Conservation (phyloP, 2,888 invertebrate genomes). For the Harpagoxenus sublaevis region DNA sequence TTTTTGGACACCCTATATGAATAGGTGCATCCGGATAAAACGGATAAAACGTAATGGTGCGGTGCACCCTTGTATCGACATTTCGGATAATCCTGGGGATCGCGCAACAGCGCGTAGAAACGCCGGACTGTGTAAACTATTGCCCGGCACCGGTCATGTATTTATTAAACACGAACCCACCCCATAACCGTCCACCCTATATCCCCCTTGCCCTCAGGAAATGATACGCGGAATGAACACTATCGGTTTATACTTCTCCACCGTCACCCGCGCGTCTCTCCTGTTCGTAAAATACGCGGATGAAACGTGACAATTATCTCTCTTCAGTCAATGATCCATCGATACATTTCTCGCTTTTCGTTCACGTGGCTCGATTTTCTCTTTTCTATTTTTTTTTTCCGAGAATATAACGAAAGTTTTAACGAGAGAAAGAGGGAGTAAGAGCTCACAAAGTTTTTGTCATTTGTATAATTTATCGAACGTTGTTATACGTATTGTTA, state of each 20-base stretch:
- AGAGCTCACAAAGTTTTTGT: neutral
- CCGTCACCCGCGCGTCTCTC: neutral
- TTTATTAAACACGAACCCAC: slow-evolving; percentile 78
- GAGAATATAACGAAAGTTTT: slow-evolving; percentile 14
- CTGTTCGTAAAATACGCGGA: slow-evolving; percentile 30
- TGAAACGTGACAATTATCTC: slow-evolving; percentile 50
- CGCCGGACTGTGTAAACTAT: slow-evolving; percentile 77
- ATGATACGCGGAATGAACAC: slow-evolving; percentile 40
- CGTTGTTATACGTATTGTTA: slow-evolving; percentile 15
- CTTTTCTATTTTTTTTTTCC: slow-evolving; percentile 13
- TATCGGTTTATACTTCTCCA: slow-evolving; percentile 48
- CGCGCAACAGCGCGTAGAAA: slow-evolving; percentile 65
- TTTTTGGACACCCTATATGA: slow-evolving; percentile 32
- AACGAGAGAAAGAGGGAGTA: neutral
- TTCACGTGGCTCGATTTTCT: neutral
- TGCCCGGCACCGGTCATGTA: slow-evolving; percentile 74
- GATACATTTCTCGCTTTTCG: slow-evolving; percentile 12
- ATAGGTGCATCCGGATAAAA: slow-evolving; percentile 59
- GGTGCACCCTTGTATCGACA: slow-evolving; percentile 72
- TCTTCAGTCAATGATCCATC: slow-evolving; percentile 31
- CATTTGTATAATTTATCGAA: neutral
- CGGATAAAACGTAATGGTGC: slow-evolving; percentile 73
- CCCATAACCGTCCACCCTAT: slow-evolving; percentile 52
- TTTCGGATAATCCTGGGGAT: slow-evolving; percentile 72
- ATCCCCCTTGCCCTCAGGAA: slow-evolving; percentile 50